Conservation (phyloP, 2,888 invertebrate species). For the Stenoptilia bipunctidactyla region DNA sequence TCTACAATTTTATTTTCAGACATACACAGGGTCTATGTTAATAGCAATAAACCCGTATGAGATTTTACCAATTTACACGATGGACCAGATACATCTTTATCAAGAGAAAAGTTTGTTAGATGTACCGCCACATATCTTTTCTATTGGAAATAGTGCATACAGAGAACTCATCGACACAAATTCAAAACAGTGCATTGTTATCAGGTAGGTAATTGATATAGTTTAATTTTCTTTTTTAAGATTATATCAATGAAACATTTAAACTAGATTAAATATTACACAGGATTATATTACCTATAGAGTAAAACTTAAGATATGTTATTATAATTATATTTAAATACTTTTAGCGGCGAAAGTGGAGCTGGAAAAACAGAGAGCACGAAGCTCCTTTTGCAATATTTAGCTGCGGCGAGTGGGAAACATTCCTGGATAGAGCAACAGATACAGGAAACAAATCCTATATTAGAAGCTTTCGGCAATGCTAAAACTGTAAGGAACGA, state of each 20-base stretch:
- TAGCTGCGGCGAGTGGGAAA: conserved; percentile 93
- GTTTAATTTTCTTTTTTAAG: no score
- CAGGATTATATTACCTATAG: no score
- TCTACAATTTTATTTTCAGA: conserved; percentile 78
- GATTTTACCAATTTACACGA: conserved; percentile 93
- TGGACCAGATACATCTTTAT: conserved; percentile 87
- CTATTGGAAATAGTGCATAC: conserved; percentile 93
- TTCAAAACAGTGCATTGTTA: conserved; percentile 93
- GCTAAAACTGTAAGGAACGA: conserved; percentile 96
- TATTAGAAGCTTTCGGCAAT: conserved; percentile 97
- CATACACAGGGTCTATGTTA: conserved; percentile 94
- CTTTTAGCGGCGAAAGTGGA: conserved; percentile 91
- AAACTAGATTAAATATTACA: no score
- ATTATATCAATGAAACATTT: no score
- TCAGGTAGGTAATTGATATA: conserved; percentile 78
- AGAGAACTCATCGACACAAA: conserved; percentile 80
- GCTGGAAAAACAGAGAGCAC: conserved; percentile 98
- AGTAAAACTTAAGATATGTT: no score
- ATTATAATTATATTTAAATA: no score
- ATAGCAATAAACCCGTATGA: conserved; percentile 97
- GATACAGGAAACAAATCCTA: conserved; percentile 96
- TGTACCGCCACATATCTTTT: conserved; percentile 94
- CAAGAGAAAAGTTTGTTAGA: conserved; percentile 86
- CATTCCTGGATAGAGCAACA: conserved; percentile 99
- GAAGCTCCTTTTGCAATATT: conserved; percentile 92